These are phyloP conservation scores for Lathronympha strigana DNA, from an alignment of 2,888 invertebrate genomes.

Conservation along the genomic window DNA sequence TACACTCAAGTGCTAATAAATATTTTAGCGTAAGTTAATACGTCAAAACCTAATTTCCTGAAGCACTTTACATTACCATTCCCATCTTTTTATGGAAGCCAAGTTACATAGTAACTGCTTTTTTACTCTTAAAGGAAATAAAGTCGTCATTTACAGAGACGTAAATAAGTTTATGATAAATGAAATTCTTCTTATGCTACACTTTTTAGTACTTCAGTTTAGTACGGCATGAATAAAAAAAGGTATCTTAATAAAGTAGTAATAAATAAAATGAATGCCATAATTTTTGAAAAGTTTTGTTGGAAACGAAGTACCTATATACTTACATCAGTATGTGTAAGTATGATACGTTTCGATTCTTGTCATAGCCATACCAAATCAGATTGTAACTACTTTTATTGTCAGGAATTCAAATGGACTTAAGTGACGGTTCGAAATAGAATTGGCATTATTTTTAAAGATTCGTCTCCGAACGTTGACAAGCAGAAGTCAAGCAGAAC, in stretches of 20 bases:
- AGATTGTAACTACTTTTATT: too few relatives aligned
- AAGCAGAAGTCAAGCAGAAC: too few relatives aligned
- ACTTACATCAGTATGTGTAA: too few relatives aligned
- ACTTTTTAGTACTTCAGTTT: background rate
- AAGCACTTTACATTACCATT: background rate
- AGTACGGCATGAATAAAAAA: background rate
- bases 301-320: too few relatives aligned
- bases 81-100: constrained; percentile 7
- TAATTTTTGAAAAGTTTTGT: too few relatives aligned
- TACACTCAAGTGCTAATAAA: too few relatives aligned
- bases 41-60: background rate
- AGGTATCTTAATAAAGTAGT: background rate
- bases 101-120: background rate
- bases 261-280: background rate
- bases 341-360: too few relatives aligned
- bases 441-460: too few relatives aligned
- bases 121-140: constrained; percentile 19
- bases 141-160: background rate
- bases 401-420: too few relatives aligned
- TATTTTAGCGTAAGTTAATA: background rate
- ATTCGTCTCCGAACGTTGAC: too few relatives aligned
- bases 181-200: background rate
- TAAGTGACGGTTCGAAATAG: too few relatives aligned
- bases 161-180: constrained; percentile 11
- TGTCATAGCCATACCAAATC: too few relatives aligned